Evolutionary conservation across 2,888 invertebrate species (phyloP).

Genomic region (Thecophora atra): DNA sequence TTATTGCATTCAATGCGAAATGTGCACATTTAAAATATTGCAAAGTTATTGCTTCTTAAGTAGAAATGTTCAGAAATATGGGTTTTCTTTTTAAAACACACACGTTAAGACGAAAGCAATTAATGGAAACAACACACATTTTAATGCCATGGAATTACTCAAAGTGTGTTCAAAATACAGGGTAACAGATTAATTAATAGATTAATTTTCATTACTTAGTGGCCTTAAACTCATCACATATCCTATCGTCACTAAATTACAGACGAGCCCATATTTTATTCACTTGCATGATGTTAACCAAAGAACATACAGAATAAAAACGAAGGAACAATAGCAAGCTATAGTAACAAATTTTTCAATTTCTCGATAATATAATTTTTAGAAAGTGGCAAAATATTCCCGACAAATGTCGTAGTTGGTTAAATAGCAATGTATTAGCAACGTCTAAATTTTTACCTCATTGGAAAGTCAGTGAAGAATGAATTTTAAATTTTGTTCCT

Average conservation of each 20-base stretch:
- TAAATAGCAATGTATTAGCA: too few relatives aligned
- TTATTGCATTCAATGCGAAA: too few relatives aligned
- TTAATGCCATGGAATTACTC: not conserved
- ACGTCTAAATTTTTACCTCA: too few relatives aligned
- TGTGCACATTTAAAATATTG: too few relatives aligned
- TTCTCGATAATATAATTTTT: too few relatives aligned
- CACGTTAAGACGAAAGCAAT: not conserved
- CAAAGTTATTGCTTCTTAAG: not conserved
- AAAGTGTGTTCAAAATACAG: not conserved
- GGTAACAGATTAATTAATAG: not conserved
- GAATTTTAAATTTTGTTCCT: too few relatives aligned
- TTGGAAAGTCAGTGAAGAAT: too few relatives aligned
- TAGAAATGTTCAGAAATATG: not conserved
- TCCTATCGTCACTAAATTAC: not conserved
- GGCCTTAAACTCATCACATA: not conserved
- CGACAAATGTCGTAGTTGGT: too few relatives aligned
- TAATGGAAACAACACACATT: not conserved
- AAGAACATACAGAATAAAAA: too few relatives aligned
- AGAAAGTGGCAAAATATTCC: too few relatives aligned
- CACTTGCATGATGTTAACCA: constrained; percentile 18
- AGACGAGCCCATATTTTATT: not conserved
- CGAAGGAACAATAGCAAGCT: too few relatives aligned
- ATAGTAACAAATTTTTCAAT: too few relatives aligned
- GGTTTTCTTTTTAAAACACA: not conserved
- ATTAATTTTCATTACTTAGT: not conserved